These are phyloP conservation scores for Notospermus geniculatus DNA, from an alignment of 1,140 invertebrate genomes.

Conservation along the genomic window DNA sequence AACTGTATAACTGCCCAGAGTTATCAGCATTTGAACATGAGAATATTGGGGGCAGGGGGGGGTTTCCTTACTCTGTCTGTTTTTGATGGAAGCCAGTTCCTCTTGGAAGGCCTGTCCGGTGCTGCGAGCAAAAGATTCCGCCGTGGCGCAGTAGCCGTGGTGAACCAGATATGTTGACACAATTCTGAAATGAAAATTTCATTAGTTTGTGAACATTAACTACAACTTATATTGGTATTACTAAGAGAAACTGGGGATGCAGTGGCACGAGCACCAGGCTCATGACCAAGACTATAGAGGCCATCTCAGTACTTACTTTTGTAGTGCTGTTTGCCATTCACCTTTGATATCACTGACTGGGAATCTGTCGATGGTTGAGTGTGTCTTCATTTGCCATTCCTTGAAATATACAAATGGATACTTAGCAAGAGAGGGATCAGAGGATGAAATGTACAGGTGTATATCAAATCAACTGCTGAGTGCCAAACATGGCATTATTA, in stretches of 20 bases:
- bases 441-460: too few species aligned
- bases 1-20: too few species aligned
- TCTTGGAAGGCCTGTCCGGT: conserved; percentile 89
- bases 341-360: conserved; percentile 82
- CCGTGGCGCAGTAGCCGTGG: conserved; percentile 94
- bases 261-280: too few species aligned
- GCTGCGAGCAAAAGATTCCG: conserved; percentile 90
- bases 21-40: too few species aligned
- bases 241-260: too few species aligned
- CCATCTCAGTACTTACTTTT: conserved; percentile 67
- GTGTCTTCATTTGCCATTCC: conserved; percentile 79
- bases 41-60: background rate
- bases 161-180: conserved; percentile 96
- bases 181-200: conserved; percentile 67
- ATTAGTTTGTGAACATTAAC: background rate
- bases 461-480: too few species aligned
- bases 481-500: too few species aligned
- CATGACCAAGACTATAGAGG: background rate
- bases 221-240: too few species aligned
- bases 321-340: conserved; percentile 86
- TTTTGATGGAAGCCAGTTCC: conserved; percentile 92
- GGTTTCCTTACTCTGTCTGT: conserved; percentile 82
- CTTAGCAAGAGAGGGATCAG: background rate
- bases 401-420: conserved; percentile 47
- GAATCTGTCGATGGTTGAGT: conserved; percentile 81